These are phyloP conservation scores for Phortica variegata DNA, from an alignment of 1,140 invertebrate species.

Conservation along the genomic window DNA sequence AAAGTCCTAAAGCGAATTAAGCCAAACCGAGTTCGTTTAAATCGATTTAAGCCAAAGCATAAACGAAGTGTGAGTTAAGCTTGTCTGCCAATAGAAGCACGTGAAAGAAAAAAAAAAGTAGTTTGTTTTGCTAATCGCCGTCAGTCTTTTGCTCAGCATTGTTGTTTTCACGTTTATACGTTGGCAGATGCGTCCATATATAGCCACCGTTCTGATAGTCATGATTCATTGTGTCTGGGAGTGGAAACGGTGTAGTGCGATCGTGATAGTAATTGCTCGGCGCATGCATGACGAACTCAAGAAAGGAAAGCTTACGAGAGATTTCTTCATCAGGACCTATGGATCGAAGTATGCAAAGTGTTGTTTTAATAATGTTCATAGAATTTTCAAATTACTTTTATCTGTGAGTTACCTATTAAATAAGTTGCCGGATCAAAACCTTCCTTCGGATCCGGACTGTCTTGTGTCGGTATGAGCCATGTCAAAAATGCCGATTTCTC, in stretches of 20 bases:
- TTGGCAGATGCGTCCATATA: slow-evolving; percentile 64
- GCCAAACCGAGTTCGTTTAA: too few species aligned
- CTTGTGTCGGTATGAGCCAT: slow-evolving; percentile 84
- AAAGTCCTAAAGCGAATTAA: too few species aligned
- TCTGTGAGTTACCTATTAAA: slow-evolving; percentile 69
- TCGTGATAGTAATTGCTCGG: slow-evolving; percentile 87
- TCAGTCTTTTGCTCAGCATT: too few species aligned
- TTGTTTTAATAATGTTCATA: slow-evolving; percentile 5
- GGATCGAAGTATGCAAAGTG: neutral
- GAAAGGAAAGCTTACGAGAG: slow-evolving; percentile 79
- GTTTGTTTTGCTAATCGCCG: too few species aligned
- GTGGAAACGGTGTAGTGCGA: slow-evolving; percentile 74
- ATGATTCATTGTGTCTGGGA: slow-evolving; percentile 59
- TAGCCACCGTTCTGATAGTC: slow-evolving; percentile 61
- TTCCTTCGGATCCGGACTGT: slow-evolving; percentile 74
- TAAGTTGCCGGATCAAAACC: slow-evolving; percentile 89
- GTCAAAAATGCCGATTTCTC: slow-evolving; percentile 92
- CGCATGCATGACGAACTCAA: slow-evolving; percentile 92
- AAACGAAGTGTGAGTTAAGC: too few species aligned
- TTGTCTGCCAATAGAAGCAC: too few species aligned
- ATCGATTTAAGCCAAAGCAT: too few species aligned
- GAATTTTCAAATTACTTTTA: neutral
- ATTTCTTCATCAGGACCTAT: slow-evolving; percentile 89
- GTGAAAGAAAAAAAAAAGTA: too few species aligned
- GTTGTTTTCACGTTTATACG: slow-evolving; percentile 32